phyloP scores from a whole-genome alignment of 2,888 invertebrate genomes.

The Chrysotoxum bicinctum region DNA sequence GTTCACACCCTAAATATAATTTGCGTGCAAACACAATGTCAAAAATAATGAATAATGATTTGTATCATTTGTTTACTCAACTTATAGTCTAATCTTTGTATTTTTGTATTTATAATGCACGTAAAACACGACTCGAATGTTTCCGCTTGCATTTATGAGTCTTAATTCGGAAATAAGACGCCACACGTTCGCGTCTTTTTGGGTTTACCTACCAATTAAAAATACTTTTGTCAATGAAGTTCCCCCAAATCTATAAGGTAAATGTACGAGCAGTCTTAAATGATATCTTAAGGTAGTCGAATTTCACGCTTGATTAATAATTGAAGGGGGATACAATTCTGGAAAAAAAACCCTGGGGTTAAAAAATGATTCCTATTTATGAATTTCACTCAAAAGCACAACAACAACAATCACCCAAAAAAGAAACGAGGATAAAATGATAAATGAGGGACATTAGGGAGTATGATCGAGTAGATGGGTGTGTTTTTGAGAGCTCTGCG shows the following conservation, averaged over 20 bases:
- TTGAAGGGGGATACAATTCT: background rate
- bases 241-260: background rate
- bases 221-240: background rate
- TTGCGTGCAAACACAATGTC: conserved; percentile 6
- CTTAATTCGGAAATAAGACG: background rate
- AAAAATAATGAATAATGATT: background rate
- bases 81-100: background rate
- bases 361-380: background rate
- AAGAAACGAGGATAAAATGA: conserved; percentile 3
- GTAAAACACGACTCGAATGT: background rate
- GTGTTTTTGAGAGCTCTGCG: background rate
- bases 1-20: conserved; percentile 1
- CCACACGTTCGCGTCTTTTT: background rate
- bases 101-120: background rate
- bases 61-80: background rate
- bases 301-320: conserved; percentile 9
- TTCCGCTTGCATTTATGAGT: background rate
- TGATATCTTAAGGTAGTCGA: conserved; percentile 1
- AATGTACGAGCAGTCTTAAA: background rate
- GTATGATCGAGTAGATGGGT: background rate
- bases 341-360: background rate
- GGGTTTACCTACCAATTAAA: conserved; percentile 13
- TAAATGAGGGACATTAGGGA: conserved; percentile 4
- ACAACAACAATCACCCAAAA: background rate
- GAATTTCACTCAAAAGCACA: background rate